Conservation (phyloP, 2,888 invertebrate species). For the Lithophane semibrunnea region DNA sequence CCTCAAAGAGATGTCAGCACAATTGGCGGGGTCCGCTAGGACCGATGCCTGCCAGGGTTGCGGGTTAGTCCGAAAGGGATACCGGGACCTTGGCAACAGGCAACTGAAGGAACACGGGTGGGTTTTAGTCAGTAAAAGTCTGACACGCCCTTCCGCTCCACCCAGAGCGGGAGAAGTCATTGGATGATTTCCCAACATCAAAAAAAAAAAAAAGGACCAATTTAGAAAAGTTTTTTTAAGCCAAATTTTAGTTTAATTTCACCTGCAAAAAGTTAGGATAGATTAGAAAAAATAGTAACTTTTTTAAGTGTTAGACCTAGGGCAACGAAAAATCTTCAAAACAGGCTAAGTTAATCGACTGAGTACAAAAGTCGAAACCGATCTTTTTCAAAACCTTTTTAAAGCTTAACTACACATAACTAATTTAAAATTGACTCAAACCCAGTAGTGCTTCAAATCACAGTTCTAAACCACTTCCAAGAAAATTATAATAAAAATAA, state of each 20-base stretch:
- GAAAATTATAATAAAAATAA: conserved; percentile 70
- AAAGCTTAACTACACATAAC: conserved; percentile 50
- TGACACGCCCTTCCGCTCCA: too few relatives aligned
- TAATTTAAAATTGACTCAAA: conserved; percentile 68
- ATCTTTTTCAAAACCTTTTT: conserved; percentile 28
- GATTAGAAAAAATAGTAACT: not conserved
- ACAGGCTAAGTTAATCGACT: not conserved
- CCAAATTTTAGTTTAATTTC: not conserved
- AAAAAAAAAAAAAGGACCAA: too few relatives aligned
- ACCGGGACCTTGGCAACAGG: too few relatives aligned
- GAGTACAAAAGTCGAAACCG: not conserved
- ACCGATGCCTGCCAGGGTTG: too few relatives aligned
- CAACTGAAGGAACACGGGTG: too few relatives aligned
- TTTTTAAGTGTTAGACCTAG: not conserved
- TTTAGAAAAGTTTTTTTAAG: not conserved
- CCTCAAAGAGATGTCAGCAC: too few relatives aligned
- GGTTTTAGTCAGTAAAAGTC: too few relatives aligned
- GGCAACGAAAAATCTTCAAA: not conserved
- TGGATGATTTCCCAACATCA: too few relatives aligned
- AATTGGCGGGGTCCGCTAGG: too few relatives aligned
- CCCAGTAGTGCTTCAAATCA: conserved; percentile 81
- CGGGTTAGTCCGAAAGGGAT: too few relatives aligned
- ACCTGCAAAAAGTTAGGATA: not conserved
- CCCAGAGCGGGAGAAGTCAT: too few relatives aligned
- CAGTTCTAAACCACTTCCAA: conserved; percentile 76